These are phyloP conservation scores for Nasonovia ribisnigri DNA, from an alignment of 2,888 invertebrate species.

Conservation along the genomic window DNA sequence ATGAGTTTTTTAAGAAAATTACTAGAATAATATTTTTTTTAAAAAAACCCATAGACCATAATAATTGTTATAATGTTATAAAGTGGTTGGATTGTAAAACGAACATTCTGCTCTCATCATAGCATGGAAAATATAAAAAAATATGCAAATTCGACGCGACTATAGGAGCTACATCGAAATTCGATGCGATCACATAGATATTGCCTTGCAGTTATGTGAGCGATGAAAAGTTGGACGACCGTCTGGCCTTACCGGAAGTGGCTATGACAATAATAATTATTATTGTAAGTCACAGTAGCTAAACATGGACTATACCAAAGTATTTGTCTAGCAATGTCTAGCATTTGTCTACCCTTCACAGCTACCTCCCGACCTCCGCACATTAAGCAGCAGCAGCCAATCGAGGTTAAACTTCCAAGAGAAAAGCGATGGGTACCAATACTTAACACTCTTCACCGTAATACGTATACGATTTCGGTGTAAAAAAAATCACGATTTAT, in stretches of 20 bases:
- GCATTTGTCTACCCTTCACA: background rate
- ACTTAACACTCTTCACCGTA: background rate
- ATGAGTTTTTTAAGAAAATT: background rate
- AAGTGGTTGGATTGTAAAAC: background rate
- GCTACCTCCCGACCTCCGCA: rapidly evolving
- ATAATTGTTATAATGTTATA: background rate
- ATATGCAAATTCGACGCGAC: background rate
- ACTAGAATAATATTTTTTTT: background rate
- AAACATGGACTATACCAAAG: background rate
- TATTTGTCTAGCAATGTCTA: background rate
- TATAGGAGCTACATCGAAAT: background rate
- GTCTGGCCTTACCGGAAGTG: background rate
- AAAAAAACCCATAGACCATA: background rate
- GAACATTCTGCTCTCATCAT: background rate
- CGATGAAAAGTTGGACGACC: background rate
- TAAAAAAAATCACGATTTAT: background rate
- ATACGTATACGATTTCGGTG: background rate
- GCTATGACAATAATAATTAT: background rate
- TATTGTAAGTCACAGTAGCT: background rate
- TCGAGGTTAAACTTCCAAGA: background rate
- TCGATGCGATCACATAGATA: background rate
- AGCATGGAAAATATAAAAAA: background rate
- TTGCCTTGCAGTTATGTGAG: background rate
- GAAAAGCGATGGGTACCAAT: background rate
- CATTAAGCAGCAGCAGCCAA: background rate